Conservation (phyloP, 2,888 invertebrate genomes). For the Polydrusus tereticollis region DNA sequence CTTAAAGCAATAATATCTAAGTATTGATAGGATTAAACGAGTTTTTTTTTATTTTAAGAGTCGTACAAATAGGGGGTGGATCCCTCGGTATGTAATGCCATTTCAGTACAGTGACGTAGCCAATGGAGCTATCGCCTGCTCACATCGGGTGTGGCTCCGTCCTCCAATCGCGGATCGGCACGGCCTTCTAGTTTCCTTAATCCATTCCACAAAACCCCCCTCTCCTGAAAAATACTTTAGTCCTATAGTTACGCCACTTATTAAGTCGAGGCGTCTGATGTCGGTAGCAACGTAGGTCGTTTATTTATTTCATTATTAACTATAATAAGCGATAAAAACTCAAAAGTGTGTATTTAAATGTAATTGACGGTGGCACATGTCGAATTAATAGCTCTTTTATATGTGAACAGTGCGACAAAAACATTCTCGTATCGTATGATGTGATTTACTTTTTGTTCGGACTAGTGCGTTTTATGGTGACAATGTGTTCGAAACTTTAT, state of each 20-base stretch:
- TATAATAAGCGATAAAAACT: constrained; percentile 22
- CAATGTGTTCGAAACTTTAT: constrained; percentile 27
- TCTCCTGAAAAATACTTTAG: constrained; percentile 26
- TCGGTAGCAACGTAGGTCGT: constrained; percentile 60
- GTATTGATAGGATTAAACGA: constrained; percentile 60
- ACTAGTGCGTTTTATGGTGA: constrained; percentile 17
- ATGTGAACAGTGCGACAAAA: background rate
- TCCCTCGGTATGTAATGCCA: constrained; percentile 58
- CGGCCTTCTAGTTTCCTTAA: constrained; percentile 61
- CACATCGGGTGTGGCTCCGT: constrained; percentile 44
- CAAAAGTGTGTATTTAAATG: background rate
- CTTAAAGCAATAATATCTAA: constrained; percentile 61
- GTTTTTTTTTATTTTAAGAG: constrained; percentile 57
- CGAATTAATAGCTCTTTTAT: background rate
- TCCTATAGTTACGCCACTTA: constrained; percentile 54
- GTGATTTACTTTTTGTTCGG: background rate
- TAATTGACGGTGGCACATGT: background rate
- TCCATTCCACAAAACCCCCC: constrained; percentile 32
- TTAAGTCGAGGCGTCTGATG: constrained; percentile 65
- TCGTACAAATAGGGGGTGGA: constrained; percentile 62
- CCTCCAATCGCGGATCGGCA: constrained; percentile 62
- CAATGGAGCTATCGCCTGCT: constrained; percentile 18
- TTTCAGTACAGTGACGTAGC: constrained; percentile 51
- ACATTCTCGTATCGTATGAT: background rate
- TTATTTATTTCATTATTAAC: constrained; percentile 17